Conservation (phyloP, 2,113 vertebrate genomes). For the Corydoras sp. region DNA sequence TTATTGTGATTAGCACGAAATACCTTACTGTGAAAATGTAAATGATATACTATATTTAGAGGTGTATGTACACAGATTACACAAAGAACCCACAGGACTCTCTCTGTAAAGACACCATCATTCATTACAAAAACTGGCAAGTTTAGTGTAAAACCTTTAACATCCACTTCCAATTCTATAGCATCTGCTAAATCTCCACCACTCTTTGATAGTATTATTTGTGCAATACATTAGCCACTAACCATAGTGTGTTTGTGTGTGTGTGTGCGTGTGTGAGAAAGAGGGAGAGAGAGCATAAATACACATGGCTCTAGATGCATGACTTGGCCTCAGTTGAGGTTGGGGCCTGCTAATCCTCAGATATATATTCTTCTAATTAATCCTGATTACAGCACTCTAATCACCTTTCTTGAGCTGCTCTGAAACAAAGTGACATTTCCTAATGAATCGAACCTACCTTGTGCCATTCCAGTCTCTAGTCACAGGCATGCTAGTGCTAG, state of each 20-base stretch:
- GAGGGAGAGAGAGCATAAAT: constrained; percentile 32
- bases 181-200: no score
- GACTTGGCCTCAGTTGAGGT: constrained; percentile 31
- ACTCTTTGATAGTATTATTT: not conserved
- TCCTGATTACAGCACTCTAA: constrained; percentile 71
- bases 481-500: constrained; percentile 1
- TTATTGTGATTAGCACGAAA: no score
- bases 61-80: no score
- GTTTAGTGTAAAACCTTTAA: no score
- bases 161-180: no score
- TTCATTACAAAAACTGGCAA: no score
- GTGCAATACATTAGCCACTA: constrained; percentile 18
- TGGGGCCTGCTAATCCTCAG: constrained; percentile 65
- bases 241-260: not conserved
- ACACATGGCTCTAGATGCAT: constrained; percentile 31
- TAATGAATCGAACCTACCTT: constrained; percentile 67
- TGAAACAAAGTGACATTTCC: constrained; percentile 68
- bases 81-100: no score
- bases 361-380: constrained; percentile 71
- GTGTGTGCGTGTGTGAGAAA: constrained; percentile 1
- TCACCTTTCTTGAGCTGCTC: constrained; percentile 57
- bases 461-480: constrained; percentile 54
- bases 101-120: no score
- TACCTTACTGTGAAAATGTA: no score
- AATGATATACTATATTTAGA: no score